Base-by-base conservation (phyloP, 92 coral and sea anemone species). In the Zoanthus solanderi region DNA sequence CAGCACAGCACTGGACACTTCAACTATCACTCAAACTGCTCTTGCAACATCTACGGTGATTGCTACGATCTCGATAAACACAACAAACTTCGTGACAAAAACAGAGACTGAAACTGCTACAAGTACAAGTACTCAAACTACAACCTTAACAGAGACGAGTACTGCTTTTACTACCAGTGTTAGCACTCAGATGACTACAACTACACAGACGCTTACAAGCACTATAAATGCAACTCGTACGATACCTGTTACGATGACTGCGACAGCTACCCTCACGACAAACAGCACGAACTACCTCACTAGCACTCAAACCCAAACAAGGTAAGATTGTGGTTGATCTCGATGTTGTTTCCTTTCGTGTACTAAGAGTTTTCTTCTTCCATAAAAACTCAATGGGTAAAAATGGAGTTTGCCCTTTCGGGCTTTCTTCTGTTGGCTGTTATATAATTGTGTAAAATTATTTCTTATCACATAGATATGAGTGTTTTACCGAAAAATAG, bases 201-300 rank as follows among this genome's bases (percentile, higher is more conserved):
- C 84, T 17, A 79, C 74, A 79, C 56, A 45, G 7, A 34, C 63
- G 54, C 23, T 15, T 1, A 79, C 84, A 5, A 28, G 58, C 74
- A 79, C 84, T 6, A 79, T 79, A 18, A 79, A 57, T 14, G 84
- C 73, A 9, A 79, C 84, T n/a, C 84, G 54, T 6, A 79, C 84
- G 31, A 63, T 66, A 5, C 72, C 84, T 18, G 74, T 79, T 45
- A 79, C 84, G 9, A 6, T 52, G 28, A 79, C 84, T 68, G 84
- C 58, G 3, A 79, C 84, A 63, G 6, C 84, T 57, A 63, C 73
- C 58, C 58, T 79, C 10, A 61, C 54, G 0, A 34, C 84, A 60
- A 79, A 73, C 53, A 61, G 84, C 15, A 79, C 84, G 16, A 67
- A 32, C 37, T 79, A 79, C 18, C 28, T 79, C 9, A 61, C 73